Base-by-base conservation (phyloP, 2,797 vertebrate genomes). In the Peromyscus melanophrys region DNA sequence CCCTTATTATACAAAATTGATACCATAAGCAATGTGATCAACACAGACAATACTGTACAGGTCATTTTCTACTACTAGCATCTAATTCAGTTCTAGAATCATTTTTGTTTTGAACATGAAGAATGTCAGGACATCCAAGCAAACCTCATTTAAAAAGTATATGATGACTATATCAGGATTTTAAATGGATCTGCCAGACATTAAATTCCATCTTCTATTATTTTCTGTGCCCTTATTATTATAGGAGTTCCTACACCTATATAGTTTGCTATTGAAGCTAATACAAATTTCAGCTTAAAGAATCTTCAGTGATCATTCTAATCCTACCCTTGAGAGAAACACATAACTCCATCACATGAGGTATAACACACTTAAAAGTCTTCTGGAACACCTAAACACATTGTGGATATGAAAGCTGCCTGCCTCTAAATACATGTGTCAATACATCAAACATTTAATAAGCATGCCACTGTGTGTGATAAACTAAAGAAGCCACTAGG, bases 31-130 rank as follows among this genome's bases (percentile, higher is more conserved):
- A 89, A 43, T 21, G 7, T 25, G 83, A 49, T 85, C n/a, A 81
- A 31, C 10, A 77, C 8, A 96, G 69, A 63, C 63, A 13, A 4
- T 12, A 83, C 0, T 40, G n/a, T 52, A 65, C 21, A 17, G 63
- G 27, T 86, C 1, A 16, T 27, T 3, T 16, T 57, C 77, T 46
- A 87, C n/a, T 80, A 40, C 4, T 46, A 43, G 73, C 21, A 75
- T n/a, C 29, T 75, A 75, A 46, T 31, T 92, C 40, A 59, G 31
- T 95, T 97, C 94, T 71, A 95, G 57, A 95, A 85, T 52, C 6
- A 80, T 84, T 94, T 92, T 21, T 76, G n/a, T n/a, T 75, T 95
- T 96, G 1, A 3, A 86, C 31, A 93, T 83, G 49, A 90, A 94
- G 77, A 86, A 84, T 73, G 61, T 84, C 16, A 46, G 65, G 23